Evolutionary conservation across 2,113 vertebrate genomes (phyloP).

Genomic region (Psophia crepitans): DNA sequence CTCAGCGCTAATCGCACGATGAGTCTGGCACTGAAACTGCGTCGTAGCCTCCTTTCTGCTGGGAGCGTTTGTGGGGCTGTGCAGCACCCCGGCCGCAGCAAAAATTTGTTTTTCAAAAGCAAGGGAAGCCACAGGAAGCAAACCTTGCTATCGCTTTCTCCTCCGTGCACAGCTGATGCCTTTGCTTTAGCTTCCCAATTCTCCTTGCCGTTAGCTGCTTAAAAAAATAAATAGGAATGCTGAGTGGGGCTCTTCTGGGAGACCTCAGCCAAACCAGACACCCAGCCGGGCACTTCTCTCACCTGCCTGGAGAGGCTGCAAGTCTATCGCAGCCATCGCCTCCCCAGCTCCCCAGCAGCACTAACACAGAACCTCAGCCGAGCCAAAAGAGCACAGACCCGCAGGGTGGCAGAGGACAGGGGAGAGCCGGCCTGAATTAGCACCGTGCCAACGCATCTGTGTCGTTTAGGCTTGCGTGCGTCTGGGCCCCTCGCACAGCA

Average conservation of each 20-base stretch:
- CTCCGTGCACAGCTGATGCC: not conserved
- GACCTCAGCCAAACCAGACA: not conserved
- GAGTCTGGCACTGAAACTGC: rapidly evolving
- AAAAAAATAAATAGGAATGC: not conserved
- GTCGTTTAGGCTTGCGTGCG: constrained; percentile 24
- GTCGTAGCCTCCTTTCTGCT: not conserved
- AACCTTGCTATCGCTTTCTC: not conserved
- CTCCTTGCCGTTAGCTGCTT: not conserved
- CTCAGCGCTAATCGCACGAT: not conserved
- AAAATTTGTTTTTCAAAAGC: not conserved
- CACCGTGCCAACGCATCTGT: not conserved
- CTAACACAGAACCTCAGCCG: not conserved
- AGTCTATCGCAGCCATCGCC: not conserved
- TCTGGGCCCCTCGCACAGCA: not conserved
- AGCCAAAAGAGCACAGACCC: constrained; percentile 30
- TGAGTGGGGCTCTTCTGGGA: not conserved
- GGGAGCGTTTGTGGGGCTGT: not conserved
- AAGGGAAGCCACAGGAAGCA: not conserved
- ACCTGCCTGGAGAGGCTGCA: not conserved
- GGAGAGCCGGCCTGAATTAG: not conserved
- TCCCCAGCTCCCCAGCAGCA: not conserved
- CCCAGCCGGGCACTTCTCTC: not conserved
- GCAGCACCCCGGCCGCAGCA: rapidly evolving
- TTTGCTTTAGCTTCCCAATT: not conserved
- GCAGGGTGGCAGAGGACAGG: not conserved